A percentile compares a stretch with the other conserved stretches of the same genome.
phyloP scores from a whole-genome alignment of 92 coral and sea anemone species.

The Epizoanthus ramosus region DNA sequence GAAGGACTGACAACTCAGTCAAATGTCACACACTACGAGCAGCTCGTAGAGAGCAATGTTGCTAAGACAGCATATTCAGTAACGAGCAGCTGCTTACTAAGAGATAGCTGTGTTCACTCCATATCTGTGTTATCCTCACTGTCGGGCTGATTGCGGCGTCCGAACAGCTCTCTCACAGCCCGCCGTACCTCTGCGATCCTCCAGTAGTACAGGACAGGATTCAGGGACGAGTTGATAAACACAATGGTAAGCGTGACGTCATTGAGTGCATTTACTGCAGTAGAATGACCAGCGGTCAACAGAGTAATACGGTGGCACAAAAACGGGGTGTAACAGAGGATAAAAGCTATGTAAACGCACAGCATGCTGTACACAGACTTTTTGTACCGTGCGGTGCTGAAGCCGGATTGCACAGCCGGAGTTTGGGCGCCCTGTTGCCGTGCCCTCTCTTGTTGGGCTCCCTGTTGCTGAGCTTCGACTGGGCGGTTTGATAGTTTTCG shows the following conservation, averaged over 20 bases:
- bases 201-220: background rate
- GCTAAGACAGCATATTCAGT: no score
- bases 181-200: background rate
- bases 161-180: background rate
- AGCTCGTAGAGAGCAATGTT: no score
- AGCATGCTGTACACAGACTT: slow-evolving; percentile 1
- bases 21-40: no score
- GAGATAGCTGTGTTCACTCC: no score
- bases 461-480: background rate
- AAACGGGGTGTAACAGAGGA: slow-evolving; percentile 2
- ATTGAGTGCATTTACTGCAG: background rate
- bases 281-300: background rate
- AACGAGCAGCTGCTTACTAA: no score
- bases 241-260: background rate
- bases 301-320: background rate
- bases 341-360: slow-evolving; percentile 2
- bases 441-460: no score
- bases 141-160: no score
- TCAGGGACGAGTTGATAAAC: slow-evolving; percentile 3
- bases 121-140: no score
- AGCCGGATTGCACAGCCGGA: background rate
- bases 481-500: background rate
- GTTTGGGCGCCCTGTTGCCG: no score
- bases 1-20: no score
- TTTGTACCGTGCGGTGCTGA: background rate